Evolutionary conservation across 2,113 vertebrate genomes (phyloP).

Genomic region (Pseudorasbora parva): DNA sequence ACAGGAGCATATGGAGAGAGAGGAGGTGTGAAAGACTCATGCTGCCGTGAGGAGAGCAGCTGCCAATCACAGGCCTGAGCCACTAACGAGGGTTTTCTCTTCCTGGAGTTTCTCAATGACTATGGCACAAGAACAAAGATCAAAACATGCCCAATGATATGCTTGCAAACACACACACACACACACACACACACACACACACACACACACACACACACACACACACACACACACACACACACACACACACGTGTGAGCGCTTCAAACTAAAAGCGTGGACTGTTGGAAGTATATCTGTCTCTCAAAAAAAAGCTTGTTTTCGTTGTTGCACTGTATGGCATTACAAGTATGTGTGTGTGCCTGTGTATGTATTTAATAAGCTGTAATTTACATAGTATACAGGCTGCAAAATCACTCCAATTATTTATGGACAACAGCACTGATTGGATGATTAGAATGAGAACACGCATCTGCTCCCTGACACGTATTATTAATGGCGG

Average conservation of each 20-base stretch:
- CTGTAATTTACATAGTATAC: constrained; percentile 26
- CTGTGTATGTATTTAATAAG: constrained; percentile 23
- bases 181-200: constrained; percentile 54
- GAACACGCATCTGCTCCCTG: constrained; percentile 37
- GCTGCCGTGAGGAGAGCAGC: constrained; percentile 65
- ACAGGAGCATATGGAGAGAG: constrained; percentile 74
- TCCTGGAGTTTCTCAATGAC: constrained; percentile 58
- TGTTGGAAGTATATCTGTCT: neutral
- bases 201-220: constrained; percentile 22
- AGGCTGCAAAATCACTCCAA: constrained; percentile 1
- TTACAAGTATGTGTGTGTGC: neutral
- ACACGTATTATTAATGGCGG: constrained; percentile 65
- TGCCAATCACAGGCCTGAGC: constrained; percentile 65
- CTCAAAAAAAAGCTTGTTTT: neutral
- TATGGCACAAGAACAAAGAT: constrained; percentile 57
- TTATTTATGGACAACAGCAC: constrained; percentile 28
- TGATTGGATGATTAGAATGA: constrained; percentile 31
- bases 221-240: constrained; percentile 61
- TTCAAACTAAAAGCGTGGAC: neutral
- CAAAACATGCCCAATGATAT: neutral
- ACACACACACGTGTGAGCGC: neutral
- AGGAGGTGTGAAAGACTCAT: constrained; percentile 76
- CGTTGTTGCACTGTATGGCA: neutral
- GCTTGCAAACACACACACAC: constrained; percentile 54
- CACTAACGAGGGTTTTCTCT: constrained; percentile 28